Evolutionary conservation across 2,113 vertebrate genomes (phyloP).

Genomic region (Hiodon tergisus): DNA sequence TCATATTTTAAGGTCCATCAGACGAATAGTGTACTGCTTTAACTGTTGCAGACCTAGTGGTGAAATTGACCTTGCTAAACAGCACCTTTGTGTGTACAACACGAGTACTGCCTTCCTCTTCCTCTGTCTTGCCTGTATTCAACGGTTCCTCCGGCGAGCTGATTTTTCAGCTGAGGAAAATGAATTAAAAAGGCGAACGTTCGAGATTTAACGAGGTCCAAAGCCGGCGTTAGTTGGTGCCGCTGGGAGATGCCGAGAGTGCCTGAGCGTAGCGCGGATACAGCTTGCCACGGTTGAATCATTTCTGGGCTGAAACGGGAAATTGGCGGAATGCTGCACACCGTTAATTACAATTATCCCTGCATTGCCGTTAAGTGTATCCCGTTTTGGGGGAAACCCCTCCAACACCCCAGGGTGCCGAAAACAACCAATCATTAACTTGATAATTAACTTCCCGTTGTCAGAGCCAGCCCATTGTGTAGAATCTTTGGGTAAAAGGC

Average conservation of each 20-base stretch:
- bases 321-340: background rate
- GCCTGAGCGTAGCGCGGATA: background rate
- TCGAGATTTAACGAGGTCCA: no score
- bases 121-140: no score
- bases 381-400: slow-evolving; percentile 8
- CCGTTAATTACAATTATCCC: slow-evolving; percentile 19
- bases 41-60: no score
- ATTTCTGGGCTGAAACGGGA: background rate
- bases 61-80: no score
- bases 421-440: slow-evolving; percentile 21
- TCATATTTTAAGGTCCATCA: no score
- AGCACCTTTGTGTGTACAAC: no score
- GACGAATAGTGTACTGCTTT: no score
- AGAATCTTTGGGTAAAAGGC: no score
- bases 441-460: slow-evolving; percentile 15
- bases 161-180: no score
- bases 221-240: background rate
- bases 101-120: no score
- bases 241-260: background rate
- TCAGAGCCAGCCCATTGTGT: background rate
- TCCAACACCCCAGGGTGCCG: background rate
- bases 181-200: no score
- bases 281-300: background rate
- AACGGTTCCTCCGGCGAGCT: no score
- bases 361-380: slow-evolving; percentile 4